Base-by-base conservation (phyloP, 2,888 invertebrate genomes). In the Pyrgus malvae region DNA sequence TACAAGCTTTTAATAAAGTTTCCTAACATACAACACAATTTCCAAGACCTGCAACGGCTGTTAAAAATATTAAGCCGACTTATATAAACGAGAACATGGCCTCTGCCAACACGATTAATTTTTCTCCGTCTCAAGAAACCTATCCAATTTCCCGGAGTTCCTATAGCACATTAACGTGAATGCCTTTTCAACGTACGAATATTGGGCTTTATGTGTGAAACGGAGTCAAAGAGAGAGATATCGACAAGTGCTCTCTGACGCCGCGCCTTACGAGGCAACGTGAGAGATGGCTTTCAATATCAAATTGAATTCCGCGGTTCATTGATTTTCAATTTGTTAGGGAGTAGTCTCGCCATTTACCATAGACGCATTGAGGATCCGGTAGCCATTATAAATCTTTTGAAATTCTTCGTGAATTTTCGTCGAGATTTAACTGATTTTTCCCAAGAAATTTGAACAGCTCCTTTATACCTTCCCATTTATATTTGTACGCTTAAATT, bases 271-370 rank as follows among this genome's bases (percentile, higher is more conserved):
- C 76, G 72, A 69, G 69, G 70, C 74, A 73, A 75, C 78, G 83
- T 84, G 86, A 88, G 85, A 83, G 75, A 90, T 89, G 88, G 90
- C 89, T 91, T 91, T 92, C 91, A 91, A 92, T 92, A 91, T 92
- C 91, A 92, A 92, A 92, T 92, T 92, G 92, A 92, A 92, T 92
- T 92, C 92, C 90, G 91, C 90, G 92, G 92, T 92, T 91, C 92
- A 92, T 92, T 92, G 92, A 91, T 88, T 91, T 91, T 91, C 91
- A 91, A 92, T 92, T 90, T 90, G 89, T 88, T 82, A 76, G 82
- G 76, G 80, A 76, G 85, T 78, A 79, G 78, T 84, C 80, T 75
- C 81, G 72, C 82, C 83, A 83, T 84, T 86, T 84, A 82, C 82
- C 77, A 83, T 80, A 81, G 80, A 80, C 75, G 77, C 76, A 77